Percentiles rank a stretch among this genome's conserved stretches.
Conservation (phyloP, 2,888 invertebrate species). For the Conistra vaccinii region DNA sequence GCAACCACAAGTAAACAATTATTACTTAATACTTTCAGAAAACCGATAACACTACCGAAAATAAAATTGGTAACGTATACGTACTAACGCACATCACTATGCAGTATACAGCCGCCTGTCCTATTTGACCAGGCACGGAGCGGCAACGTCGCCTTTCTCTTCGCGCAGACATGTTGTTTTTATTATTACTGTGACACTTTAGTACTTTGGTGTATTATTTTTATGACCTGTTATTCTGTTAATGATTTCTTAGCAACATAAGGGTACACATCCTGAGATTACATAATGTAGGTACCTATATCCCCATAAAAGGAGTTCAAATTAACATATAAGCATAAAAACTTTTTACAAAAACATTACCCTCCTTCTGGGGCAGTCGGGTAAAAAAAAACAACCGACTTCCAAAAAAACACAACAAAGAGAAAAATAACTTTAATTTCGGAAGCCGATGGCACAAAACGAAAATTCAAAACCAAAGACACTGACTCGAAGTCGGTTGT, state of each 20-base stretch:
- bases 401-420: too few species aligned
- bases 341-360: too few species aligned
- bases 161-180: conserved; percentile 53
- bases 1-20: neutral
- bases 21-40: conserved; percentile 5
- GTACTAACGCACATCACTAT: conserved; percentile 22
- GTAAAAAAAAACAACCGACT: too few species aligned
- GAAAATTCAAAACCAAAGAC: too few species aligned
- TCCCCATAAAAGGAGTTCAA: too few species aligned
- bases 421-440: too few species aligned
- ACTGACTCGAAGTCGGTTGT: too few species aligned
- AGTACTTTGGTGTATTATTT: conserved; percentile 13
- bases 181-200: conserved; percentile 56
- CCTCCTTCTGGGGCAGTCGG: too few species aligned
- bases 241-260: too few species aligned
- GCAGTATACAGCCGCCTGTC: conserved; percentile 34
- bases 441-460: too few species aligned
- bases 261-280: neutral
- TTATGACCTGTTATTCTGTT: conserved; percentile 7
- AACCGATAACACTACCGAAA: conserved; percentile 36
- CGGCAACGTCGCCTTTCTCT: conserved; percentile 83
- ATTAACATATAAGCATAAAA: too few species aligned
- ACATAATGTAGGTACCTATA: neutral
- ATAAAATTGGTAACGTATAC: conserved; percentile 23
- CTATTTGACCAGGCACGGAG: conserved; percentile 76